Evolutionary conservation across 2,113 vertebrate species (phyloP).

Genomic region (Mus spicilegus): DNA sequence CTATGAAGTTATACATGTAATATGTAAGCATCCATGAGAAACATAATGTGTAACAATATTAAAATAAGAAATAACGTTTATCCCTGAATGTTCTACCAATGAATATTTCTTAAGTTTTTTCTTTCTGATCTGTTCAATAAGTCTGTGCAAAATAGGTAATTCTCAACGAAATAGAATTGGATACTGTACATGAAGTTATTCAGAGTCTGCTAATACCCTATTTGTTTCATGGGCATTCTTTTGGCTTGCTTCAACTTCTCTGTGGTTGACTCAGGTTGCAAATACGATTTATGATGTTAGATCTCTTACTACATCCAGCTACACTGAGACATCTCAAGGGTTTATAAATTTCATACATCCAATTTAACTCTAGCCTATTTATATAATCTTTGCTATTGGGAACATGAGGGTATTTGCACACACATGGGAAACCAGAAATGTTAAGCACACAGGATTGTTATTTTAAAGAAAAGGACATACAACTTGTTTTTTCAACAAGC

Average conservation of each 20-base stretch:
- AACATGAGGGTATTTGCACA: background rate
- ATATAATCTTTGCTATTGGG: background rate
- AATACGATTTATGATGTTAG: background rate
- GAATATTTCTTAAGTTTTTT: background rate
- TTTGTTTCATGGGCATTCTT: background rate
- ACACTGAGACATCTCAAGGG: background rate
- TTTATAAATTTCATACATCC: background rate
- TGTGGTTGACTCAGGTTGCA: background rate
- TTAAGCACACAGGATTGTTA: background rate
- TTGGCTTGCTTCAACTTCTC: background rate
- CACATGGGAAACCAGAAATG: background rate
- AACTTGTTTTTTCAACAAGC: background rate
- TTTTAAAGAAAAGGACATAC: background rate
- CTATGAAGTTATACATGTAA: background rate
- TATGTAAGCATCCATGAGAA: background rate
- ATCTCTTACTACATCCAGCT: background rate
- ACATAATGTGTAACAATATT: background rate
- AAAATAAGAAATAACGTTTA: conserved; percentile 11
- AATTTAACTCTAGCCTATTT: conserved; percentile 27
- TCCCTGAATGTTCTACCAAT: background rate
- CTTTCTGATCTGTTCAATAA: conserved; percentile 13
- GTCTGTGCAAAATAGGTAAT: background rate
- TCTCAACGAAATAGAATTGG: background rate
- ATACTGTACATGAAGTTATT: background rate
- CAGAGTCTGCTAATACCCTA: background rate